Evolutionary conservation across 2,888 invertebrate species (phyloP).

Genomic region (Agrenia bidenticulata): DNA sequence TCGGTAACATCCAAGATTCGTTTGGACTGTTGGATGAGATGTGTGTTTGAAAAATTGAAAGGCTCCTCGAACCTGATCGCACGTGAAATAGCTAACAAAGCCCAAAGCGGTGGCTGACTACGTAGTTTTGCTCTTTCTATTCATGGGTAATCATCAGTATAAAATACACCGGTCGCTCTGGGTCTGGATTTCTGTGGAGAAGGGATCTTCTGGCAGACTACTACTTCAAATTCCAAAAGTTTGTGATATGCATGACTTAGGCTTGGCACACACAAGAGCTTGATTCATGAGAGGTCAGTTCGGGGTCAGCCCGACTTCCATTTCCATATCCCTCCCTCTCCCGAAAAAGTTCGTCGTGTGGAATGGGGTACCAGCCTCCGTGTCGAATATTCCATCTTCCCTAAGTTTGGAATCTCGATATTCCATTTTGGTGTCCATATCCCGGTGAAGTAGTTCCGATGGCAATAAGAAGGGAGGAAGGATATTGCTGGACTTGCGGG

Average conservation of each 20-base stretch:
- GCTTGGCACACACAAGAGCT: constrained; percentile 36
- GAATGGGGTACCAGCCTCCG: not conserved
- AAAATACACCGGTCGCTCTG: constrained; percentile 7
- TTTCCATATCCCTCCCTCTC: constrained; percentile 29
- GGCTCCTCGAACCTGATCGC: not conserved
- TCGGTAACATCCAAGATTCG: too few species aligned
- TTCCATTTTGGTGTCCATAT: not conserved
- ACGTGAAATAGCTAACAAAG: not conserved
- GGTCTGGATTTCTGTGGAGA: not conserved
- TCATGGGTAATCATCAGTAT: constrained; percentile 25
- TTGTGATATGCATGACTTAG: constrained; percentile 14
- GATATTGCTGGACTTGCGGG: constrained; percentile 7
- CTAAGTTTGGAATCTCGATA: not conserved
- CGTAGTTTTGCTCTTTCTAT: not conserved
- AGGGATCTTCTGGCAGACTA: not conserved
- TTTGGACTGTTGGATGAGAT: too few species aligned
- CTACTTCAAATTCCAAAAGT: constrained; percentile 23
- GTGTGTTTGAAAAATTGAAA: constrained; percentile 5
- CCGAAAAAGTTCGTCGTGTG: not conserved
- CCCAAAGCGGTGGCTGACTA: too few species aligned
- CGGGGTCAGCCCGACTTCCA: constrained; percentile 42
- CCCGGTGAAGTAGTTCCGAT: not conserved
- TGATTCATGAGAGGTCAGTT: constrained; percentile 52
- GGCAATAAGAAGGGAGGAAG: constrained; percentile 3
- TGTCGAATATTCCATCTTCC: not conserved